Conservation (phyloP, 2,888 invertebrate species). For the Elysia crispata region DNA sequence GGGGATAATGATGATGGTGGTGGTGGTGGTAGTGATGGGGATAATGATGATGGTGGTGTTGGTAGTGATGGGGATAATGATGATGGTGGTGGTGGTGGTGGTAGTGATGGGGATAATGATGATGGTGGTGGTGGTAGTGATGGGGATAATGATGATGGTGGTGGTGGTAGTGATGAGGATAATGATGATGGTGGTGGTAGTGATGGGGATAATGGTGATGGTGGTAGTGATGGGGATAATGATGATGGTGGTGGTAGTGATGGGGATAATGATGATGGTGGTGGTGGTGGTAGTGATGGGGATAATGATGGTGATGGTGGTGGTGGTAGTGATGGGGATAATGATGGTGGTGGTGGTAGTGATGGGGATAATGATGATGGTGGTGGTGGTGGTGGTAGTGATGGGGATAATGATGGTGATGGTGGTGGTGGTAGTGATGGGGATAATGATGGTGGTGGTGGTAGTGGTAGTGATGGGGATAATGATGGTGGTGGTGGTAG, state of each 20-base stretch:
- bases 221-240: constrained; percentile 9
- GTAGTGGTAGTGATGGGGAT: no score
- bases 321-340: not conserved
- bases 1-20: constrained; percentile 22
- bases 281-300: not conserved
- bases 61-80: constrained; percentile 14
- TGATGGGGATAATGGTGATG: constrained; percentile 20
- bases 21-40: constrained; percentile 2
- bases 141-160: constrained; percentile 28
- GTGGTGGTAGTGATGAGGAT: no score
- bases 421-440: not conserved
- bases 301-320: constrained; percentile 29
- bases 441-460: not conserved
- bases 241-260: not conserved
- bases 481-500: no score
- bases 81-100: constrained; percentile 30
- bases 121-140: constrained; percentile 14
- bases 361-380: not conserved
- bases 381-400: not conserved
- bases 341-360: not conserved
- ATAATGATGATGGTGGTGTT: constrained; percentile 23
- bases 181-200: constrained; percentile 12
- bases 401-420: not conserved
- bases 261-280: constrained; percentile 28
- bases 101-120: no score